These are phyloP conservation scores for Deladenus siricidicola DNA, from an alignment of 2,888 invertebrate species.

Conservation along the genomic window DNA sequence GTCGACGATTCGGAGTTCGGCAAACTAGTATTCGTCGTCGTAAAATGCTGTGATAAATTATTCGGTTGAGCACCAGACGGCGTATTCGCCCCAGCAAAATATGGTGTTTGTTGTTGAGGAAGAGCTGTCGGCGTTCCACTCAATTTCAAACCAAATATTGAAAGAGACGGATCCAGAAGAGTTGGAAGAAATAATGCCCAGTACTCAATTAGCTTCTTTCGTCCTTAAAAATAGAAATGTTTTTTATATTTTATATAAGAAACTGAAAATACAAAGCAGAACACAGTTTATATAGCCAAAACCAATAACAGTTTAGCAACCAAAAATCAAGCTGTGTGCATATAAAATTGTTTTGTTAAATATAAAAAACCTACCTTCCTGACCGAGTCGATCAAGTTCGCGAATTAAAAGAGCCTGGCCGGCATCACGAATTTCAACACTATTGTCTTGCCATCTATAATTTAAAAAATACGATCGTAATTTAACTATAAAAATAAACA, in stretches of 20 bases:
- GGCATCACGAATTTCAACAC: constrained; percentile 87
- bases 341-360: not conserved
- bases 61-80: not conserved
- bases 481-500: constrained; percentile 2
- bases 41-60: constrained; percentile 26
- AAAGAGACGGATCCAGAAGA: constrained; percentile 56
- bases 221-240: constrained; percentile 45
- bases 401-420: constrained; percentile 88
- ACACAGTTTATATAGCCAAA: not conserved
- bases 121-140: not conserved
- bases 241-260: not conserved
- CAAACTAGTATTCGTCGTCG: constrained; percentile 21
- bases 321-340: too few species aligned
- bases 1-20: not conserved
- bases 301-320: not conserved
- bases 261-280: not conserved
- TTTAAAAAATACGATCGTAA: not conserved
- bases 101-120: constrained; percentile 27
- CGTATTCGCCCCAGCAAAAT: constrained; percentile 25
- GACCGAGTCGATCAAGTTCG: constrained; percentile 77
- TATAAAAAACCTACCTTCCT: constrained; percentile 65
- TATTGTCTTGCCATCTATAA: constrained; percentile 84
- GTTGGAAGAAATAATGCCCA: constrained; percentile 92
- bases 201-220: constrained; percentile 81
- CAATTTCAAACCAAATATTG: constrained; percentile 51